Conservation (phyloP, 2,888 invertebrate genomes). For the Spilosoma lubricipeda region DNA sequence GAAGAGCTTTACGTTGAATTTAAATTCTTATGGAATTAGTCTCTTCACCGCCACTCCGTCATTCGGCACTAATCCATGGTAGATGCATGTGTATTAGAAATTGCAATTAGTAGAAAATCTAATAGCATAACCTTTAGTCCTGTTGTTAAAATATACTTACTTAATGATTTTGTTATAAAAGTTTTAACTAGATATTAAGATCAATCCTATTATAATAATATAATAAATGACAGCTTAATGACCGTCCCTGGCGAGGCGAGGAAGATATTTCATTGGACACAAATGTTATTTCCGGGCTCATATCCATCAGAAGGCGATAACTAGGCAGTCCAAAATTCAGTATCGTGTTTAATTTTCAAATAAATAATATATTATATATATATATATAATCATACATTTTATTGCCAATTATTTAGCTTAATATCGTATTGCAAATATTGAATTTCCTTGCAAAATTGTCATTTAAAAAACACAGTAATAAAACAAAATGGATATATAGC, state of each 20-base stretch:
- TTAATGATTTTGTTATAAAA: constrained; percentile 10
- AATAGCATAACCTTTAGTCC: background rate
- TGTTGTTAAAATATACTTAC: constrained; percentile 2
- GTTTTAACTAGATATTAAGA: constrained; percentile 17
- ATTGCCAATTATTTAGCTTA: background rate
- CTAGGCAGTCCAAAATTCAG: background rate
- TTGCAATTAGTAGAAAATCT: constrained; percentile 1
- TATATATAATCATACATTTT: too few species aligned
- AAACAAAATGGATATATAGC: too few species aligned
- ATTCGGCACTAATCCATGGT: background rate
- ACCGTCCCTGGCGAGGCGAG: background rate
- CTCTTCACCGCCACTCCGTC: too few species aligned
- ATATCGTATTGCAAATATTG: background rate
- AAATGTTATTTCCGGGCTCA: background rate
- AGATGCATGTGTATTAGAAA: constrained; percentile 19
- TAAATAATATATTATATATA: too few species aligned
- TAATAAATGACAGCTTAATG: background rate
- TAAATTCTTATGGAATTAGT: too few species aligned
- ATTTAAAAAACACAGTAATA: too few species aligned
- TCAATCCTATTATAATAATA: constrained; percentile 9
- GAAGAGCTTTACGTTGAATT: too few species aligned
- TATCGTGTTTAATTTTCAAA: background rate
- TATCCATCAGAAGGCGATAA: background rate
- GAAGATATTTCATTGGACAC: background rate
- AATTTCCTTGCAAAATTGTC: background rate